phyloP scores from a whole-genome alignment of 2,797 vertebrate genomes.

The Pseudochromis fuscus region DNA sequence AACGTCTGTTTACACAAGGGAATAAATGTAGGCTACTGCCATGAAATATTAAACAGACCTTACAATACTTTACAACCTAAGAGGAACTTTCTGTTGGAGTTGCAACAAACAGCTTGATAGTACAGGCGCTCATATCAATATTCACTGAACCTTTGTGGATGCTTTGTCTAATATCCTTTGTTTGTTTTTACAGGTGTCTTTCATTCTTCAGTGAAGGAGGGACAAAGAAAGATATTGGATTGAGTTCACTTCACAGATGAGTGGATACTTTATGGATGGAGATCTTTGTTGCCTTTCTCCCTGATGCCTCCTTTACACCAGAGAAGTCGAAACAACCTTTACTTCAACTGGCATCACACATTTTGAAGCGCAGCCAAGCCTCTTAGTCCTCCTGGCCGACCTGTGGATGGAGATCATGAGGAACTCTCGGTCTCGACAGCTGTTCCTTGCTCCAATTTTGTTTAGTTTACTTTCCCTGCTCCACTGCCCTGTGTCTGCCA shows the following conservation, averaged over 20 bases:
- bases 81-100: background rate
- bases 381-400: conserved; percentile 37
- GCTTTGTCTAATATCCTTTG: conserved; percentile 1
- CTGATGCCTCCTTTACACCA: conserved; percentile 47
- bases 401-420: conserved; percentile 61
- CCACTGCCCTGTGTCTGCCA: conserved; percentile 41
- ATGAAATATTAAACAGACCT: too few relatives aligned
- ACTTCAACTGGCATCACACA: conserved; percentile 21
- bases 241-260: conserved; percentile 15
- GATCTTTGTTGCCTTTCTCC: conserved; percentile 10
- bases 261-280: conserved; percentile 26
- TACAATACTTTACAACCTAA: too few relatives aligned
- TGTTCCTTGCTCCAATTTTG: conserved; percentile 19
- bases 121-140: background rate
- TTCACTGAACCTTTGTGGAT: background rate
- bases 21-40: too few relatives aligned
- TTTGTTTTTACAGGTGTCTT: conserved; percentile 59
- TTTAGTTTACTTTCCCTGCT: conserved; percentile 51
- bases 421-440: conserved; percentile 30
- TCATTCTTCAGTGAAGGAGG: conserved; percentile 3
- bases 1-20: too few relatives aligned
- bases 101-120: background rate
- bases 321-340: conserved; percentile 28
- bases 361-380: conserved; percentile 53
- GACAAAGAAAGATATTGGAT: background rate